Base-by-base conservation (phyloP, 2,113 vertebrate species). In the Campylomormyrus tamandua region DNA sequence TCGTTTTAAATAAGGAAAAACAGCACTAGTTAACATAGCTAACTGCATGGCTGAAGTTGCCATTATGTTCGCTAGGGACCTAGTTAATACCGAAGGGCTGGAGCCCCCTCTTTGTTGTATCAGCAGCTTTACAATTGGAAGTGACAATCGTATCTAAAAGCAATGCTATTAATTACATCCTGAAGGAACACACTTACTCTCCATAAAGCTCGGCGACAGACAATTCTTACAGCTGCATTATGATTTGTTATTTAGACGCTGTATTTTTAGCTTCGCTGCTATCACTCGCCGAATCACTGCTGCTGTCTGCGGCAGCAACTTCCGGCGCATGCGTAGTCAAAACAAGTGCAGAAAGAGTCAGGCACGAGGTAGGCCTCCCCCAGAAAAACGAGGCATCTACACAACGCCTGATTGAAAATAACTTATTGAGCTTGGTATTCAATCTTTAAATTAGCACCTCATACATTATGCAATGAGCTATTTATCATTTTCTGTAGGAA, bases 241-340 rank as follows among this genome's bases (percentile, higher is more conserved):
- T 95, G 92, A 94, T 94, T 94, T 93, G 91, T 94, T 95, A 92
- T 92, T 90, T 85, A 85, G 91, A 94, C 92, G 89, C 93, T 21
- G 48, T 92, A 93, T 92, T 83, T 56, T 90, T 94, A 93, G 94
- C 89, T 94, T 93, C 92, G 87, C 91, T 91, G 89, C 91, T 93
- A 94, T 91, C 93, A 93, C 94, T 93, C 93, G 93, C 96, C 95
- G 95, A 96, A 96, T 96, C 96, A 96, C 96, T 96, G 95, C 95
- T 95, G 94, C 96, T 96, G 95, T 96, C 95, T 96, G 96, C 96
- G 95, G 95, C 95, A 96, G 93, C 95, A 94, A 95, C 95, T 96
- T 95, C 94, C 93, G 91, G 94, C 94, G 95, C 96, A 95, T 96
- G 96, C 96, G 96, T 95, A 91, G 31, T 39, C 19, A 46, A 19